These are phyloP conservation scores for Anguilla obscura DNA, from an alignment of 2,797 vertebrate genomes.

Conservation along the genomic window DNA sequence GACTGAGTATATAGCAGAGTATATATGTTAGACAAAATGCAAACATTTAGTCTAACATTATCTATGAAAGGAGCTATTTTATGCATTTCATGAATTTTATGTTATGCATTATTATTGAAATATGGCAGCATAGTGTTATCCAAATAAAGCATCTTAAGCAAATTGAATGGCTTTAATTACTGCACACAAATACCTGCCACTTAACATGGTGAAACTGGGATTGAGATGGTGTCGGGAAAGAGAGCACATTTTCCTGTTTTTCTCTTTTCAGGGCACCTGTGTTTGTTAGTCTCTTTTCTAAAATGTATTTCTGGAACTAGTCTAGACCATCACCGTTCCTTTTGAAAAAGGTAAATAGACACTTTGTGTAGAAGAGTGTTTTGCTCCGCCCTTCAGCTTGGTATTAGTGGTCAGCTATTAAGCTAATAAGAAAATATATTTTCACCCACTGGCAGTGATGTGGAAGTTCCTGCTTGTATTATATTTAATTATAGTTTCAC, in stretches of 20 bases:
- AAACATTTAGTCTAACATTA: neutral
- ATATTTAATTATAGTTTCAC: neutral
- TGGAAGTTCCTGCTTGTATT: neutral
- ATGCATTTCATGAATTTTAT: neutral
- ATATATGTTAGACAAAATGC: neutral
- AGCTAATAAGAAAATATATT: conserved; percentile 8
- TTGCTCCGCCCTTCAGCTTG: neutral
- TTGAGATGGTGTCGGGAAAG: neutral
- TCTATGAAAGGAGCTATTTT: neutral
- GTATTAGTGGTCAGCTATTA: neutral
- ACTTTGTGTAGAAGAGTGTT: neutral
- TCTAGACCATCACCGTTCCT: neutral
- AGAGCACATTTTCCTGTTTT: neutral
- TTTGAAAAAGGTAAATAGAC: conserved; percentile 18
- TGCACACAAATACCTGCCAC: neutral
- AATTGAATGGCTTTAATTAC: neutral
- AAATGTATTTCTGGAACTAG: conserved; percentile 2
- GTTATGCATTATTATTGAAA: neutral
- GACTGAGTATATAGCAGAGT: neutral
- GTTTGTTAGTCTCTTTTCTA: neutral
- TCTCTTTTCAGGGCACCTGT: conserved; percentile 2
- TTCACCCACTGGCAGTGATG: neutral
- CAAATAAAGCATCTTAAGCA: neutral
- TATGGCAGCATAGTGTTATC: neutral
- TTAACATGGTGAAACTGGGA: neutral